Evolutionary conservation across 2,888 invertebrate species (phyloP).

Genomic region (Lithodes maja): DNA sequence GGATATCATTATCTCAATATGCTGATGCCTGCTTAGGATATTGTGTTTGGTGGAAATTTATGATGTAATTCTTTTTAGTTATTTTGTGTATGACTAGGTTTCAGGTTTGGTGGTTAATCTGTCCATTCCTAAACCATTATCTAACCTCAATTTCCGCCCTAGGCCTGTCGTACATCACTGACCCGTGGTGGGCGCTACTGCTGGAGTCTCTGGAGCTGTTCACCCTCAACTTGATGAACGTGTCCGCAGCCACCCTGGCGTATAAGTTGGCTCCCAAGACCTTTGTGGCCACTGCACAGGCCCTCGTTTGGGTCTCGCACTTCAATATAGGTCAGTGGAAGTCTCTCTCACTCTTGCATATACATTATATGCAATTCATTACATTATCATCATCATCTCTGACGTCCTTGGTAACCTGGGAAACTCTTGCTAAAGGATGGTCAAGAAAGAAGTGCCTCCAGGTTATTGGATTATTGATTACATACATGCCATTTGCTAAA

Average conservation of each 20-base stretch:
- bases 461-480: no score
- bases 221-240: constrained; percentile 71
- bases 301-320: constrained; percentile 68
- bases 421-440: no score
- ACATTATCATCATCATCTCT: no score
- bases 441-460: no score
- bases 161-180: constrained; percentile 68
- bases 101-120: no score
- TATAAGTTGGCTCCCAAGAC: constrained; percentile 66
- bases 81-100: no score
- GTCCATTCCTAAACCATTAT: not conserved
- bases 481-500: no score
- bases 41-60: constrained; percentile 82
- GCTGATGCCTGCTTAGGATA: constrained; percentile 85
- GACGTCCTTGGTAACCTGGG: no score
- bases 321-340: constrained; percentile 66
- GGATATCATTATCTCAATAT: constrained; percentile 89
- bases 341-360: no score
- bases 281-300: constrained; percentile 70
- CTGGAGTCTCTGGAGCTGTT: constrained; percentile 71
- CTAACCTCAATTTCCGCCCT: not conserved
- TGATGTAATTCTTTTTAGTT: no score
- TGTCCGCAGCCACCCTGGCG: constrained; percentile 70
- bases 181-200: constrained; percentile 70
- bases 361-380: no score